Base-by-base conservation (phyloP, 1,140 invertebrate genomes). In the Mercenaria mercenaria region DNA sequence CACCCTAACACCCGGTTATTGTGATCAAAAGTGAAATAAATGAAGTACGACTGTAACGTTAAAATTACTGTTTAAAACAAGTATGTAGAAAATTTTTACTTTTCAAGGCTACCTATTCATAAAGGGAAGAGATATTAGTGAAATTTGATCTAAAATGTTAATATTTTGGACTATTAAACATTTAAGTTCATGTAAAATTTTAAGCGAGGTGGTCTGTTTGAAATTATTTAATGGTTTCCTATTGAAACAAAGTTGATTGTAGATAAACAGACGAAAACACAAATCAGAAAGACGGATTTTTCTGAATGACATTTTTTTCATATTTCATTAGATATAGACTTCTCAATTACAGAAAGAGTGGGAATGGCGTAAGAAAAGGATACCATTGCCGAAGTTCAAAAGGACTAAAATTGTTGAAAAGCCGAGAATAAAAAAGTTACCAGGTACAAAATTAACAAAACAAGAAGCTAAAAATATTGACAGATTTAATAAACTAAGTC, bases 401-500 rank as follows among this genome's bases (percentile, higher is more conserved):
- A 29, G 32, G 37, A 80, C 41, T 32, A 39, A 37, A 10, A 37
- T 37, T 23, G 77, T 34, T 34, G 77, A 80, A 47, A 84, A 84
- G 43, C 29, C 39, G 11, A 84, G 69, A 26, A 23, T 84, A 29
- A 50, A 41, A 15, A 81, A 81, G 52, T 10, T 81, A 3, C 79
- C 52, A 61, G 79, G 79, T 23, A 61, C 61, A 29, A 81, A 81
- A 41, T 23, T 81, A 59, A 41, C 29, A 13, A 59, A 64, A 39
- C 32, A 81, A 39, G 79, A 64, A 64, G 34, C 59, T 6, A 39
- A 37, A 34, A 81, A 81, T 29, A 81, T 61, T 41, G 52, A 81
- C 18, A 37, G 56, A 81, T 81, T 81, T 39, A 81, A 81, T 43
- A 59, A 23, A 64, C 79, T 81, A 0, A 81, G 79, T 81, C 39